Conservation (phyloP, 2,113 vertebrate species). For the Mus musculus region GRCm39 chr12:38640001-38640500, state of each 20-base stretch:
- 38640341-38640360: too few species aligned
- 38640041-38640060: background rate
- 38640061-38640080: background rate
- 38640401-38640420: too few species aligned
- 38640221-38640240: background rate
- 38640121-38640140: background rate
- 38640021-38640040: background rate
- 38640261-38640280: constrained; percentile 1
- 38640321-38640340: background rate
- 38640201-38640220: background rate
- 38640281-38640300: background rate
- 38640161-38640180: background rate
- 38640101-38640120: background rate
- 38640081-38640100: background rate
- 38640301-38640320: background rate
- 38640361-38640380: too few species aligned
- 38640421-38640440: too few species aligned
- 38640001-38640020: background rate
- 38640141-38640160: background rate
- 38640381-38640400: too few species aligned
- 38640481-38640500: background rate
- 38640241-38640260: background rate
- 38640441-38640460: background rate
- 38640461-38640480: background rate
- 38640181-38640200: background rate